Conservation (phyloP, 2,888 invertebrate species). For the Tridacna gigas region DNA sequence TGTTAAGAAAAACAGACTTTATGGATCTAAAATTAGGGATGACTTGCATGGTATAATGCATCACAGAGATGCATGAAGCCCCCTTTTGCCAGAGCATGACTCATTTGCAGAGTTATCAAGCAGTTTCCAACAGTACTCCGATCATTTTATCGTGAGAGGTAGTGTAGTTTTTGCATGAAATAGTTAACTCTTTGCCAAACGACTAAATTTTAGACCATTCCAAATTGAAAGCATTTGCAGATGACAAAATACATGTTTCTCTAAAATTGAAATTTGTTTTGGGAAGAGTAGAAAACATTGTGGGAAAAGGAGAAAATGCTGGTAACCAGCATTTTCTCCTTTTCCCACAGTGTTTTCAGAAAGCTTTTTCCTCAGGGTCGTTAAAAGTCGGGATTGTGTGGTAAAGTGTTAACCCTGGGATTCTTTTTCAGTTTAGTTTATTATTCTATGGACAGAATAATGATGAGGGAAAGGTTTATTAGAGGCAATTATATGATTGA, state of each 20-base stretch:
- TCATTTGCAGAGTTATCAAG: no score
- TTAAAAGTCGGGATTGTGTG: neutral
- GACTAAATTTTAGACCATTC: no score
- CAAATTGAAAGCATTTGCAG: neutral
- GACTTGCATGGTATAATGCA: no score
- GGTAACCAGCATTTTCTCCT: neutral
- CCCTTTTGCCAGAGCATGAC: no score
- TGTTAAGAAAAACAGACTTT: no score
- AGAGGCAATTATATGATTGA: constrained; percentile 5
- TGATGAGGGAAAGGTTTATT: neutral
- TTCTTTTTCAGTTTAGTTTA: neutral
- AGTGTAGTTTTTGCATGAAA: no score
- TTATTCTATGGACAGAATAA: neutral
- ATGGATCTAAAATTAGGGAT: no score
- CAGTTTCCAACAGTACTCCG: no score
- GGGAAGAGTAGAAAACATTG: neutral
- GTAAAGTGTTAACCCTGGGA: neutral
- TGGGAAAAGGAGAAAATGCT: neutral
- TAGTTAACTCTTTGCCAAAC: no score
- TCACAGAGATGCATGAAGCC: no score
- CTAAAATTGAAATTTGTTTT: neutral
- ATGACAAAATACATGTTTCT: neutral
- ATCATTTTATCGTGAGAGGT: no score
- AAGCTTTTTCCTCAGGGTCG: neutral
- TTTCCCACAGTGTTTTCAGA: neutral